These are phyloP conservation scores for Manacus vitellinus DNA, from an alignment of 2,113 vertebrate genomes.

Conservation along the genomic window DNA sequence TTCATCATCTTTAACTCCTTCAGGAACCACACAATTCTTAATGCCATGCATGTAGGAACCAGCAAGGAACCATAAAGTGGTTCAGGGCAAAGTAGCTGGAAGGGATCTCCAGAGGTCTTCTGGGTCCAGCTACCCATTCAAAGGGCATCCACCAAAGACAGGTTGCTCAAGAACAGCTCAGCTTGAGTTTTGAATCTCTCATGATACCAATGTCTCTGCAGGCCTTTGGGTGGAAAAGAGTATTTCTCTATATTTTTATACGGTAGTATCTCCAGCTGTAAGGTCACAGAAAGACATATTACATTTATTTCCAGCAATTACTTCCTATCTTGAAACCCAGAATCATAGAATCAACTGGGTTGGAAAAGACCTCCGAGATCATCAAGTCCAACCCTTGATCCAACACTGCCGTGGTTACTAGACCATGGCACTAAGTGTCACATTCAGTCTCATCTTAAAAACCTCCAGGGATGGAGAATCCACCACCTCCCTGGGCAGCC, in stretches of 20 bases:
- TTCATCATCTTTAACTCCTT: neutral
- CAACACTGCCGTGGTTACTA: too few relatives aligned
- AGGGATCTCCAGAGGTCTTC: neutral
- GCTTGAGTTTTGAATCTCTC: neutral
- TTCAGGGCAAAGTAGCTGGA: neutral
- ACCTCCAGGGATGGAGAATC: too few relatives aligned
- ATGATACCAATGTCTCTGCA: accelerated
- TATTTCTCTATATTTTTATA: neutral
- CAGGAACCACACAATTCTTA: neutral
- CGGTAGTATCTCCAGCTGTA: neutral
- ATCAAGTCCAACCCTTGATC: too few relatives aligned
- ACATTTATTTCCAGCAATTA: neutral
- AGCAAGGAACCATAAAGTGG: neutral
- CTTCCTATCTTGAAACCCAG: neutral
- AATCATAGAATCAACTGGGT: too few relatives aligned
- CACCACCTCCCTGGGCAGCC: too few relatives aligned
- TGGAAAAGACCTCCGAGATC: too few relatives aligned
- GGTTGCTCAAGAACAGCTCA: neutral
- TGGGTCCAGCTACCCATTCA: neutral
- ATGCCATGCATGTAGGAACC: accelerated
- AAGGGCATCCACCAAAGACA: accelerated
- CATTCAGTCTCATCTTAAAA: too few relatives aligned
- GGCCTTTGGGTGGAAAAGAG: neutral
- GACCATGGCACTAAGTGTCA: too few relatives aligned
- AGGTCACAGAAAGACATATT: neutral